phyloP scores from a whole-genome alignment of 2,113 vertebrate species.

The Leucopsar rothschildi region DNA sequence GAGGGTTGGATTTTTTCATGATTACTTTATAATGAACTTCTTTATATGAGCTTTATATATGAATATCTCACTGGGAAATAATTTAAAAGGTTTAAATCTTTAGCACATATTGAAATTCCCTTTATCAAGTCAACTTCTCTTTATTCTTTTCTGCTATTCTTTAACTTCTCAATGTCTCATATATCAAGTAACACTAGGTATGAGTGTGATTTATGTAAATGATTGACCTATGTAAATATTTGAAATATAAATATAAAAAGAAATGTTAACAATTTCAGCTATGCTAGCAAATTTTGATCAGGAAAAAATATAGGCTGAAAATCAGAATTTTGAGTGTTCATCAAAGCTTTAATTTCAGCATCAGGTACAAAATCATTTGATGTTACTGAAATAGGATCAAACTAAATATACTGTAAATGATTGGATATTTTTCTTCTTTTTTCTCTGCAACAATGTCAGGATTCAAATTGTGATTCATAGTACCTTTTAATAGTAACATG shows the following conservation, averaged over 20 bases:
- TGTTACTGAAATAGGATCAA: not conserved
- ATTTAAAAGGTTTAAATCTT: not conserved
- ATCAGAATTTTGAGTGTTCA: not conserved
- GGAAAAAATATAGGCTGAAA: not conserved
- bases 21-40: not conserved
- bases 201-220: not conserved
- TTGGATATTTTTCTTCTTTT: not conserved
- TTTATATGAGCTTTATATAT: not conserved
- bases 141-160: not conserved
- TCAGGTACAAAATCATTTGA: not conserved
- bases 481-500: accelerated
- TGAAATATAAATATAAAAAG: not conserved
- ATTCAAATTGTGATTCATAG: not conserved
- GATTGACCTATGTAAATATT: not conserved
- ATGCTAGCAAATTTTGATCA: not conserved
- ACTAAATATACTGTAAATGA: not conserved
- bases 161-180: not conserved
- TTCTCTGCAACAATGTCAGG: not conserved
- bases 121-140: not conserved
- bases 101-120: not conserved
- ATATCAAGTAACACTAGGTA: not conserved
- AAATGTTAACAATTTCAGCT: not conserved
- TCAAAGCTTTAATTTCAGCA: not conserved
- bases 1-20: not conserved
- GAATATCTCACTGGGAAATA: not conserved